phyloP scores from a whole-genome alignment of 2,888 invertebrate species.

The Rhaphigaster nebulosa region DNA sequence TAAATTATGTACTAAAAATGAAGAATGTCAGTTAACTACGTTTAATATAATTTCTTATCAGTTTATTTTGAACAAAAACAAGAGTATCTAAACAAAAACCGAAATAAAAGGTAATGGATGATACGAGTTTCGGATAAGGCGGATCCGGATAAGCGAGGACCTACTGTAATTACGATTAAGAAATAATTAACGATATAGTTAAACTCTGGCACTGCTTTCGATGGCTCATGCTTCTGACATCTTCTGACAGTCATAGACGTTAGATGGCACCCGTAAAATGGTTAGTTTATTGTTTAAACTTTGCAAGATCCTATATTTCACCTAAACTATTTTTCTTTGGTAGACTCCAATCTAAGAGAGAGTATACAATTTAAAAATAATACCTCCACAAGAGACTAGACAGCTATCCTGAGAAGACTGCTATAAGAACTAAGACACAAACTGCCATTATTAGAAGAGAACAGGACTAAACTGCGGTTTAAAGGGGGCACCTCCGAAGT shows the following conservation, averaged over 20 bases:
- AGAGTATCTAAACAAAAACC: no score
- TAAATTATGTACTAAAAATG: no score
- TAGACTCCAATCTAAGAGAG: neutral
- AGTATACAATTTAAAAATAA: neutral
- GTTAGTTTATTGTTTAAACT: neutral
- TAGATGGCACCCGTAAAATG: no score
- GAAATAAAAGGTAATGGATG: no score
- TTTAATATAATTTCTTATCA: no score
- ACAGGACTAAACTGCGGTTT: conserved; percentile 21
- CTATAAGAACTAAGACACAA: conserved; percentile 11
- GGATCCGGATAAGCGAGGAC: no score
- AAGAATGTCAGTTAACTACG: no score
- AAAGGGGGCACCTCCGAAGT: conserved; percentile 19
- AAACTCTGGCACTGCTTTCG: neutral
- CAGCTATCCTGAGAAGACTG: neutral
- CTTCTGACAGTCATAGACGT: neutral
- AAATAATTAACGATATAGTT: no score
- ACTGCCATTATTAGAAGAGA: conserved; percentile 12
- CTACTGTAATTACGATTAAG: no score
- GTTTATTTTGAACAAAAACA: no score
- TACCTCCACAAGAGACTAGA: neutral
- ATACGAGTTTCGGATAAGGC: no score
- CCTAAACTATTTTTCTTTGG: neutral
- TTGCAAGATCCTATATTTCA: neutral
- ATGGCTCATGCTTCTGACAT: neutral